Base-by-base conservation (phyloP, 2,113 vertebrate species). In the Propithecus coquereli region DNA sequence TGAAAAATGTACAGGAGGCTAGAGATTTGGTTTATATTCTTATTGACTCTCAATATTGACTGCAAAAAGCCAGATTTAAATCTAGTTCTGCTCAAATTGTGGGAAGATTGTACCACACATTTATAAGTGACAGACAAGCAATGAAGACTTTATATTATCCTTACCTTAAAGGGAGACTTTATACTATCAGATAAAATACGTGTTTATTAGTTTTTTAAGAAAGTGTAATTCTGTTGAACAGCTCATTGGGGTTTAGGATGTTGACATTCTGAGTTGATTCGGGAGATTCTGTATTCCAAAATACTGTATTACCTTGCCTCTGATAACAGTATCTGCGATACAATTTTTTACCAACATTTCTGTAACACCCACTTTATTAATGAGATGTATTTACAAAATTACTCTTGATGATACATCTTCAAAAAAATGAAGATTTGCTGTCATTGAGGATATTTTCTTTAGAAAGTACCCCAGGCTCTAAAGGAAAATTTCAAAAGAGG, bases 221-320 rank as follows among this genome's bases (percentile, higher is more conserved):
- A 82, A 57, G 63, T 12, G 1, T 11, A 18, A 1, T 92, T 95
- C 22, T 86, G 23, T 91, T 93, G 57, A 95, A 61, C 3, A 85
- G 23, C 25, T 94, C 43, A 66, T 95, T 96, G 93, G 37, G 27
- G 12, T 43, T 91, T 87, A 96, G 34, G 12, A 59, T 94, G 40
- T 85, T 95, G 52, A 89, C 63, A 85, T 95, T 91, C 37, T 93
- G 65, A 90, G 70, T 93, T 63, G 45, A 84, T 79, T 80, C n/a
- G 76, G 30, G 61, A 79, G 23, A 61, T 85, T 87, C 27, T 87
- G 0, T 84, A 4, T 92, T 87, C 22, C 0, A 92, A 87, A 91
- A 84, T 70, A 27, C 73, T 47, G 43, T 47, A 83, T 12, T 77
- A 27, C n/a, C 40, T 70, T 89, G 95, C 54, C 61, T 94, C 40